Percentiles rank a stretch among this genome's conserved stretches.
Conservation (phyloP, 2,888 invertebrate genomes). For the Meandrusa payeni region DNA sequence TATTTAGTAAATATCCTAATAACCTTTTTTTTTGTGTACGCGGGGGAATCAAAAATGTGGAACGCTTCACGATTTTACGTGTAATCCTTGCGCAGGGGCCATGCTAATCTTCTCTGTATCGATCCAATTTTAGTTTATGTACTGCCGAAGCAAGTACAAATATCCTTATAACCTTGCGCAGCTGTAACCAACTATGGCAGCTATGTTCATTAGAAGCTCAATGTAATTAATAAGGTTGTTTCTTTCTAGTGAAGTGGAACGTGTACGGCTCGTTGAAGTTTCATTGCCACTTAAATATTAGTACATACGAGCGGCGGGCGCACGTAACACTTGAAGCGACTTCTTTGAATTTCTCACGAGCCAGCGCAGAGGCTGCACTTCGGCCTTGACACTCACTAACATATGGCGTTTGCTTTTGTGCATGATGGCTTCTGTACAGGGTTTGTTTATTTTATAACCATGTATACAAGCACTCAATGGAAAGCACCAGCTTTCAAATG, state of each 20-base stretch:
- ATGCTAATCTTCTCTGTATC: too few relatives aligned
- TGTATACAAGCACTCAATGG: too few relatives aligned
- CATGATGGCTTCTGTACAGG: slow-evolving; percentile 9
- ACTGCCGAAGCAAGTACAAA: too few relatives aligned
- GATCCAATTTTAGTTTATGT: too few relatives aligned
- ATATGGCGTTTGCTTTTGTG: slow-evolving; percentile 46
- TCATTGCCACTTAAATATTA: slow-evolving; percentile 17
- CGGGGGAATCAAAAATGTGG: too few relatives aligned
- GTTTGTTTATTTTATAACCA: too few relatives aligned
- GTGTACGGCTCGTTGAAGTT: slow-evolving; percentile 8
- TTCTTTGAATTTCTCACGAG: slow-evolving; percentile 47
- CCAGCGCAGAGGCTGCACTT: slow-evolving; percentile 25
- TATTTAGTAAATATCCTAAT: too few relatives aligned
- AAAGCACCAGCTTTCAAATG: too few relatives aligned
- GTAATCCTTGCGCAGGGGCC: too few relatives aligned
- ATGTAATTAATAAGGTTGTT: slow-evolving; percentile 13
- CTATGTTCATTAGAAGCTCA: slow-evolving; percentile 11
- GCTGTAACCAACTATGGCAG: slow-evolving; percentile 6
- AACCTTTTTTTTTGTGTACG: too few relatives aligned
- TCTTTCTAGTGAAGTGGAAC: slow-evolving; percentile 14
- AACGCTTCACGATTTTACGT: too few relatives aligned
- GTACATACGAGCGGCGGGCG: slow-evolving; percentile 29
- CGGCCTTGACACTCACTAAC: slow-evolving; percentile 58
- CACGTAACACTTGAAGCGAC: slow-evolving; percentile 40
- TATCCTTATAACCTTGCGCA: slow-evolving; percentile 2